Conservation (phyloP, 2,113 vertebrate genomes). For the Ursus arctos region DNA sequence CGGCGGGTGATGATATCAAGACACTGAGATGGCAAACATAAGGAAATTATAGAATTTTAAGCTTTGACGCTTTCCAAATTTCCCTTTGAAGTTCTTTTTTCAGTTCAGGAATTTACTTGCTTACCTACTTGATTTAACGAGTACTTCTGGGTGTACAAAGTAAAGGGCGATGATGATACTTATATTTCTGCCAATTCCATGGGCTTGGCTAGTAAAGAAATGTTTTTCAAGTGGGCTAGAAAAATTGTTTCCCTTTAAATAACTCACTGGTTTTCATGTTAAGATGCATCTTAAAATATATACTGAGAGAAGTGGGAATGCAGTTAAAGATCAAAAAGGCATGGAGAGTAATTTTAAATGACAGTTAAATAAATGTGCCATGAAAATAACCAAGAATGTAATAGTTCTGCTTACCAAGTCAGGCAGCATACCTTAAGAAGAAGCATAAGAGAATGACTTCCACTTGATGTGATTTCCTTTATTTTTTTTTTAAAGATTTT, state of each 20-base stretch:
- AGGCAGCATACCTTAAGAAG: neutral
- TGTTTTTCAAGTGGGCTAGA: neutral
- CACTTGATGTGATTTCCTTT: neutral
- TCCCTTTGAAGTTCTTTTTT: neutral
- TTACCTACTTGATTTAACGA: neutral
- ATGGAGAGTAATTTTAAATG: neutral
- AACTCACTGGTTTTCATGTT: neutral
- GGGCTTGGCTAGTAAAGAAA: neutral
- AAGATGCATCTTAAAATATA: constrained; percentile 26
- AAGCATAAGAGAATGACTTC: neutral
- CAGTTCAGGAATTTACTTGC: neutral
- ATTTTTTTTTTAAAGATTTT: neutral
- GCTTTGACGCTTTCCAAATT: constrained; percentile 59
- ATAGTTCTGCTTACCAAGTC: neutral
- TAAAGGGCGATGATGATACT: neutral
- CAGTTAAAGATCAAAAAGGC: constrained; percentile 45
- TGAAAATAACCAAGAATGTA: constrained; percentile 13
- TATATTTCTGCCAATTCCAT: neutral
- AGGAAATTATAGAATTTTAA: constrained; percentile 84
- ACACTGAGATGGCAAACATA: constrained; percentile 85
- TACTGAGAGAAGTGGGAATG: neutral
- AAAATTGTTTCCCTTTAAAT: neutral
- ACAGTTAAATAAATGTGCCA: constrained; percentile 30
- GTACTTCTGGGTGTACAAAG: neutral
- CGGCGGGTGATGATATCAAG: neutral